These are phyloP conservation scores for Sepioteuthis lessoniana DNA, from an alignment of 2,888 invertebrate genomes.

Conservation along the genomic window DNA sequence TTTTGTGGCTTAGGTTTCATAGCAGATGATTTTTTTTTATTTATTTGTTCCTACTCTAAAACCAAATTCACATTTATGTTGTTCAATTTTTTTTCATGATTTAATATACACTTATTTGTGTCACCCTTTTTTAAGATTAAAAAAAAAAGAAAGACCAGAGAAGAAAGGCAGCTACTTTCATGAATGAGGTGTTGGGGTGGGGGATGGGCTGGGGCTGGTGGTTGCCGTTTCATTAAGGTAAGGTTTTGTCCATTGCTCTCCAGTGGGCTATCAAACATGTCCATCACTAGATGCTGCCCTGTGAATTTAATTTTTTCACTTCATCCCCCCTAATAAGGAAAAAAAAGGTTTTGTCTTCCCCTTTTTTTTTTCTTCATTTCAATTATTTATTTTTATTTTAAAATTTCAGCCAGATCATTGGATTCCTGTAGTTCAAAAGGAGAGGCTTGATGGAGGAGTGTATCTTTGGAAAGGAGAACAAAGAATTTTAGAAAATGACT, in stretches of 20 bases:
- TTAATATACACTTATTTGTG: background rate
- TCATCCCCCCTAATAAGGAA: background rate
- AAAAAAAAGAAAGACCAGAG: background rate
- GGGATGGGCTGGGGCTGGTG: background rate
- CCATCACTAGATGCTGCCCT: background rate
- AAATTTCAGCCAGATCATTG: background rate
- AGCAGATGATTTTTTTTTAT: background rate
- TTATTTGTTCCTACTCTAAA: background rate
- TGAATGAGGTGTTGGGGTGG: background rate
- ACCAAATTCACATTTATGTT: background rate
- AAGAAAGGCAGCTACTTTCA: background rate
- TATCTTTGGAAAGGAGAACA: conserved; percentile 8
- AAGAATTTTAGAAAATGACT: background rate
- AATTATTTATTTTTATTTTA: background rate
- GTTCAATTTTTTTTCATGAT: background rate
- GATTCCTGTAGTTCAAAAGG: background rate
- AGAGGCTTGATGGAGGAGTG: background rate
- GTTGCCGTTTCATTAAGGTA: background rate
- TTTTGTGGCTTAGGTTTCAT: background rate
- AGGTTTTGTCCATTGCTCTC: background rate
- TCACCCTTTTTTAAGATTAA: background rate
- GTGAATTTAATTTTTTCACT: background rate
- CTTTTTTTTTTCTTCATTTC: background rate
- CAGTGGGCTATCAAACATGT: background rate
- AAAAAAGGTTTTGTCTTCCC: background rate